These are phyloP conservation scores for Gadus chalcogrammus DNA, from an alignment of 2,113 vertebrate species.

Conservation along the genomic window DNA sequence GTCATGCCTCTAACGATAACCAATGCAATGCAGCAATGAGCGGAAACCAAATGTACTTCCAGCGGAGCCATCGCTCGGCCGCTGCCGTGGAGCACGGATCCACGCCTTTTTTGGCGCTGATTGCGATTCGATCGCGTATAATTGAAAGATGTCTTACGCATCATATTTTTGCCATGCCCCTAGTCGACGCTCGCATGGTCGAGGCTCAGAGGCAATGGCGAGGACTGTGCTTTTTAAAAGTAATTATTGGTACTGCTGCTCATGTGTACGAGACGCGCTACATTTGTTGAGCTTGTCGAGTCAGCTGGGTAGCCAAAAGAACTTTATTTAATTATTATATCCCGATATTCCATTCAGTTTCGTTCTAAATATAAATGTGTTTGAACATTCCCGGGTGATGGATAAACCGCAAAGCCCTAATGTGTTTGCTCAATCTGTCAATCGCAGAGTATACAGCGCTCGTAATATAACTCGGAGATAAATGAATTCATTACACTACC, in stretches of 20 bases:
- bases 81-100: conserved; percentile 25
- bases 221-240: conserved; percentile 19
- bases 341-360: too few relatives aligned
- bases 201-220: conserved; percentile 30
- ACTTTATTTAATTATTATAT: neutral
- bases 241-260: conserved; percentile 52
- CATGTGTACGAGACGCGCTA: conserved; percentile 31
- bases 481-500: conserved; percentile 31
- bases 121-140: conserved; percentile 59
- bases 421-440: conserved; percentile 22
- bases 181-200: conserved; percentile 29
- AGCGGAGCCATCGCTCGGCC: conserved; percentile 17
- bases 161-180: conserved; percentile 52
- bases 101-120: conserved; percentile 37
- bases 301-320: conserved; percentile 19
- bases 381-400: conserved; percentile 34
- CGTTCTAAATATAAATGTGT: conserved; percentile 4
- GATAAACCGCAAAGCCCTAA: conserved; percentile 21
- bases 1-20: conserved; percentile 57
- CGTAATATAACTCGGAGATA: conserved; percentile 37
- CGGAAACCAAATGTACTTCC: conserved; percentile 36
- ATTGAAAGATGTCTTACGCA: conserved; percentile 62
- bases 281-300: conserved; percentile 40
- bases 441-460: conserved; percentile 33
- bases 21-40: conserved; percentile 19